Evolutionary conservation across 2,113 vertebrate genomes (phyloP).

Genomic region (Oreochromis tanganicae): DNA sequence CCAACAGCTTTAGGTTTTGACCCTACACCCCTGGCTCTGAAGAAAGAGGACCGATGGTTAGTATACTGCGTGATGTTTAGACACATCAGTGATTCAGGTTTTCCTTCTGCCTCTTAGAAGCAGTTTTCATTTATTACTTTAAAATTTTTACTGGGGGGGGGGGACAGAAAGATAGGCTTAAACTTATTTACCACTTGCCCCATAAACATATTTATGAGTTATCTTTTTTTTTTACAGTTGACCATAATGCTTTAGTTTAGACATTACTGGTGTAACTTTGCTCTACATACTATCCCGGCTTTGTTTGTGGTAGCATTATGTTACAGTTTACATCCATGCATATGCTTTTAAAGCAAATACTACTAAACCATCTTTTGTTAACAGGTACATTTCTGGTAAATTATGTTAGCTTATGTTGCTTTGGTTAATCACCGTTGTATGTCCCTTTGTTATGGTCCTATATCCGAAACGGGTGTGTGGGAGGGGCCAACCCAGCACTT

Average conservation of each 20-base stretch:
- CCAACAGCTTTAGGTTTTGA: constrained; percentile 36
- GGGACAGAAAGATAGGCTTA: no score
- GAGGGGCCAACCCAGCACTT: no score
- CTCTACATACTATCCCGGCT: background rate
- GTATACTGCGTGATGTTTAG: rapidly evolving
- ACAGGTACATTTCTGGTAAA: background rate
- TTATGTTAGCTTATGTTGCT: background rate
- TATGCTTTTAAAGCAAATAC: background rate
- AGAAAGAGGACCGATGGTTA: background rate
- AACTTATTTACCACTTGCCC: no score
- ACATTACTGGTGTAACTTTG: background rate
- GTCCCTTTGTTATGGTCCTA: background rate
- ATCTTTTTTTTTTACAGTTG: no score
- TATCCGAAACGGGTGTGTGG: no score
- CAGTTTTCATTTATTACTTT: background rate
- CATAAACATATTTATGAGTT: background rate
- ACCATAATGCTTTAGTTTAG: no score
- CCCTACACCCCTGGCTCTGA: background rate
- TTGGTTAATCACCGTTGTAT: background rate
- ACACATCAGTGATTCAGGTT: background rate
- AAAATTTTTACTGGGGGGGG: background rate
- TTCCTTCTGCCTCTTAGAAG: background rate
- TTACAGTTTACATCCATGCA: background rate
- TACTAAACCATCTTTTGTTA: background rate
- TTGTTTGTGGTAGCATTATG: background rate